A percentile compares a stretch with the other conserved stretches of the same genome.
Evolutionary conservation across 2,888 invertebrate genomes (phyloP).

Genomic region (Tetragonula carbonaria): DNA sequence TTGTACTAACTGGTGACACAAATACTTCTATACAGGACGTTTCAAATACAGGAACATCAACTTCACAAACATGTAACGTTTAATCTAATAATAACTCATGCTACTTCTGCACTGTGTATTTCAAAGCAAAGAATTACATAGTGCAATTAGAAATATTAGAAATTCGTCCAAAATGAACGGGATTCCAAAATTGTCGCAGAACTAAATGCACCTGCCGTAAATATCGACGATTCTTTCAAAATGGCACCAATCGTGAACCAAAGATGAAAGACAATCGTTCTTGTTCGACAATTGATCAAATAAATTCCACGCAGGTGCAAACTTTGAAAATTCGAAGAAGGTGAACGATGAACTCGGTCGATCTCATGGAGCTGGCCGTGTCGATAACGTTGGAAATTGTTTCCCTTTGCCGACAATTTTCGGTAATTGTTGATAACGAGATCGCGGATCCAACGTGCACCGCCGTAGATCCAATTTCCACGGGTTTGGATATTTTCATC

Average conservation of each 20-base stretch:
- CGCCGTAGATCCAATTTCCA: slow-evolving; percentile 11
- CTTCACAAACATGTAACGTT: background rate
- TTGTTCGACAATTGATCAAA: too few species aligned
- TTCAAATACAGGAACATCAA: background rate
- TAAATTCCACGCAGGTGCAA: background rate
- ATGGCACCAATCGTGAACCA: too few species aligned
- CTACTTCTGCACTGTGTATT: background rate
- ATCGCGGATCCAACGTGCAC: background rate
- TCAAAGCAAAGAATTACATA: background rate
- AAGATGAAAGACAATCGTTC: too few species aligned
- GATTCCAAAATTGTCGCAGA: background rate
- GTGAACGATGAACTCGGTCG: background rate
- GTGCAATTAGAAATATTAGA: background rate
- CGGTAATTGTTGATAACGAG: slow-evolving; percentile 5
- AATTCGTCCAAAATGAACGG: background rate
- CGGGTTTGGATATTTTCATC: slow-evolving; percentile 29
- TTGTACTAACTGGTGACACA: background rate
- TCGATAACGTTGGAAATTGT: background rate
- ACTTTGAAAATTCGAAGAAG: background rate
- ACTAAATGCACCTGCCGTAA: too few species aligned
- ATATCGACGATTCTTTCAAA: too few species aligned
- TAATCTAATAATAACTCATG: too few species aligned
- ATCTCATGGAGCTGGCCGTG: background rate
- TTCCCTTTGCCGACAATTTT: slow-evolving; percentile 1
- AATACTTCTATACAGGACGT: background rate